Evolutionary conservation across 2,113 vertebrate species (phyloP).

Genomic region (Solea senegalensis): DNA sequence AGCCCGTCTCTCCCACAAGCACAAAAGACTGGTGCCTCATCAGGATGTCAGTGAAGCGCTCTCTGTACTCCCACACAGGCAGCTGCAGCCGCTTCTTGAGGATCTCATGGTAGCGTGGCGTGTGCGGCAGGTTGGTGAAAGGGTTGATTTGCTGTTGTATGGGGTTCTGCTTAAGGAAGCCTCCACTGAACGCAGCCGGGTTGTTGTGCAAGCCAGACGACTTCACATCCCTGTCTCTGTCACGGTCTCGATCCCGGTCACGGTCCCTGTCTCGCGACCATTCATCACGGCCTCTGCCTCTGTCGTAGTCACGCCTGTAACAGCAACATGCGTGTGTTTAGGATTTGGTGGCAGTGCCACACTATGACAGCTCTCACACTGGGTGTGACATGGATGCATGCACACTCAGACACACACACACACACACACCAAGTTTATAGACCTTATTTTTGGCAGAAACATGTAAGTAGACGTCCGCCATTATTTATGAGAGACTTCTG

Average conservation of each 20-base stretch:
- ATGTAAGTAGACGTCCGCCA: too few relatives aligned
- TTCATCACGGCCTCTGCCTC: conserved; percentile 85
- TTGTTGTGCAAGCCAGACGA: conserved; percentile 69
- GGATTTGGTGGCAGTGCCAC: neutral
- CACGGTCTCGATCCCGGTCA: conserved; percentile 87
- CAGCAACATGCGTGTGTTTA: neutral
- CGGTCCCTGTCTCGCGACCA: conserved; percentile 81
- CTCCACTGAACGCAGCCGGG: conserved; percentile 69
- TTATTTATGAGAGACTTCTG: too few relatives aligned
- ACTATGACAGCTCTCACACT: neutral
- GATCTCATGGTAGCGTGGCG: conserved; percentile 94
- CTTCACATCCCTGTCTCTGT: conserved; percentile 84
- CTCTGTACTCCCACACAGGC: conserved; percentile 97
- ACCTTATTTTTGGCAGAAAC: too few relatives aligned
- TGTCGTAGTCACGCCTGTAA: conserved; percentile 88
- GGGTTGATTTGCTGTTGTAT: conserved; percentile 93
- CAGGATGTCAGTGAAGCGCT: conserved; percentile 92
- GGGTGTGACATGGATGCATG: neutral
- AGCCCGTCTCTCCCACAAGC: conserved; percentile 95
- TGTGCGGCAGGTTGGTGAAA: conserved; percentile 95
- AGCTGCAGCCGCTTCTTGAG: conserved; percentile 93
- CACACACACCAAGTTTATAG: neutral
- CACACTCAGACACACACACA: neutral
- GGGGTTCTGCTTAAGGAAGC: conserved; percentile 83
- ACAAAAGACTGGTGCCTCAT: conserved; percentile 92